Evolutionary conservation across 2,888 invertebrate genomes (phyloP).

Genomic region (Polydrusus pterygomalis): DNA sequence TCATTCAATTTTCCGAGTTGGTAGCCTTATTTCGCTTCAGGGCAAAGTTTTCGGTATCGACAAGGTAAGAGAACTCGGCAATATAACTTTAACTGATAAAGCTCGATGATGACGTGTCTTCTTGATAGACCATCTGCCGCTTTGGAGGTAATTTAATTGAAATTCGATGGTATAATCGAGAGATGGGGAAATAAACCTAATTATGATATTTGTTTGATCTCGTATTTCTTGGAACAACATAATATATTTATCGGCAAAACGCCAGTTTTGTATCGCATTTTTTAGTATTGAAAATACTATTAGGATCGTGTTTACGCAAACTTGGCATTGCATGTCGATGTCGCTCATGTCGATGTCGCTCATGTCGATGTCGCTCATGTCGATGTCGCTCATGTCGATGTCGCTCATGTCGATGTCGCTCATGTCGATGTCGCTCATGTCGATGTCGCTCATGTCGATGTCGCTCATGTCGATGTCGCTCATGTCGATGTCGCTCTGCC

Average conservation of each 20-base stretch:
- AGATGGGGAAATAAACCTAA: conserved; percentile 28
- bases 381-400: too few species aligned
- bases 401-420: too few species aligned
- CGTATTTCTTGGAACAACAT: conserved; percentile 1
- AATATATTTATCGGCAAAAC: neutral
- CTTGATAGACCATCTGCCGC: conserved; percentile 22
- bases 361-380: too few species aligned
- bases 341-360: too few species aligned
- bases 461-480: too few species aligned
- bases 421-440: too few species aligned
- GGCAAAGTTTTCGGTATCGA: conserved; percentile 7
- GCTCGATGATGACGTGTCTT: conserved; percentile 13
- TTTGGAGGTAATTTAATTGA: conserved; percentile 17
- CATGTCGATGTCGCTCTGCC: too few species aligned
- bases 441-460: too few species aligned
- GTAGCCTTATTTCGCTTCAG: neutral
- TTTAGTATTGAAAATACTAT: too few species aligned
- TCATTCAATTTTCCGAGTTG: neutral
- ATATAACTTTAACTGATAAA: conserved; percentile 32
- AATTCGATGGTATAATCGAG: conserved; percentile 22
- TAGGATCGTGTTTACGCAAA: neutral
- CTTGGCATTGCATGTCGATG: too few species aligned
- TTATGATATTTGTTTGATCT: conserved; percentile 34
- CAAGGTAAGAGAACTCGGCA: neutral
- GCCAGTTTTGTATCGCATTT: neutral